phyloP scores from a whole-genome alignment of 2,888 invertebrate species.

The Macaria notata region DNA sequence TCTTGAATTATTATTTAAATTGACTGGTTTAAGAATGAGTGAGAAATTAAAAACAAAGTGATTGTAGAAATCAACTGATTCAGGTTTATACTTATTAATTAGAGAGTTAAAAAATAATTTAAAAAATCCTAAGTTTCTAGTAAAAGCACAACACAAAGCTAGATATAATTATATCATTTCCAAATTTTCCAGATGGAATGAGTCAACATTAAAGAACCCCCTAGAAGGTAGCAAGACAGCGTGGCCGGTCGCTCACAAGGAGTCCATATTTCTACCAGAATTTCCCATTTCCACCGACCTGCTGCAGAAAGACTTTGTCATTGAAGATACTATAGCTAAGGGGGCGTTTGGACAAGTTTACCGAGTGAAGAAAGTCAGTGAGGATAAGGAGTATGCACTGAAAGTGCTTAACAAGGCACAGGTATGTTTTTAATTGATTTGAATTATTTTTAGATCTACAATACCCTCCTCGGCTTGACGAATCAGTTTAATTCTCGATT shows the following conservation, averaged over 20 bases:
- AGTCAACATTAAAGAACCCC: conserved; percentile 83
- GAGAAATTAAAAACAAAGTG: too few relatives aligned
- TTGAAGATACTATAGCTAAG: conserved; percentile 89
- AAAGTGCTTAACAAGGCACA: conserved; percentile 92
- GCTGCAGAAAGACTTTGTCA: conserved; percentile 82
- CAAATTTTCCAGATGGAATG: conserved; percentile 83
- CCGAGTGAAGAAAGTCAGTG: conserved; percentile 86
- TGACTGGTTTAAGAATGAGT: too few relatives aligned
- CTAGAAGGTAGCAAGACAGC: conserved; percentile 85
- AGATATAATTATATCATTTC: too few relatives aligned
- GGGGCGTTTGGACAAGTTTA: conserved; percentile 96
- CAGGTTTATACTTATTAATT: too few relatives aligned
- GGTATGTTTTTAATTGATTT: conserved; percentile 64
- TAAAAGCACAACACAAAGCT: too few relatives aligned
- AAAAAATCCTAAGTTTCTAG: too few relatives aligned
- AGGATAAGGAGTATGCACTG: conserved; percentile 88
- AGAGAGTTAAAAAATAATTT: too few relatives aligned
- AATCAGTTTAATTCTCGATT: too few relatives aligned
- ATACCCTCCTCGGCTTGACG: too few relatives aligned
- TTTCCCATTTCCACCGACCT: conserved; percentile 87
- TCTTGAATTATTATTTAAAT: too few relatives aligned
- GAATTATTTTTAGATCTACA: too few relatives aligned
- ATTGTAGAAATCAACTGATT: too few relatives aligned
- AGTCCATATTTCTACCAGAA: conserved; percentile 93
- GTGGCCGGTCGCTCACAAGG: conserved; percentile 92